phyloP scores from a whole-genome alignment of 2,797 vertebrate genomes.

The Adrianichthys oophorus region DNA sequence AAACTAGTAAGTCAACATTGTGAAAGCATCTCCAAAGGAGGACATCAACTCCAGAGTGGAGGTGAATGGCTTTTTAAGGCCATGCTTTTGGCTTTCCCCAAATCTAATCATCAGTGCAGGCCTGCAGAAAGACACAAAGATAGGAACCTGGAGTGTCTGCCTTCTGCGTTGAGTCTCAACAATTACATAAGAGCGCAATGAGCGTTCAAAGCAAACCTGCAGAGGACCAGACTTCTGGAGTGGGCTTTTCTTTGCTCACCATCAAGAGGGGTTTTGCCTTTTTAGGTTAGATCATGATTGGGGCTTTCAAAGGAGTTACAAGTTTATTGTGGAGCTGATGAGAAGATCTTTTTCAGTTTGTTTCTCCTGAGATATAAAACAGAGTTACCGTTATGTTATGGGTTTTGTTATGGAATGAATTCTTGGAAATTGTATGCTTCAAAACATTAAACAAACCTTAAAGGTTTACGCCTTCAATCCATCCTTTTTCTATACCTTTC shows the following conservation, averaged over 20 bases:
- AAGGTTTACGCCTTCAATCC: neutral
- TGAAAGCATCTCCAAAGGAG: slow-evolving; percentile 17
- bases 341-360: slow-evolving; percentile 22
- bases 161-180: slow-evolving; percentile 41
- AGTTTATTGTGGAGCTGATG: slow-evolving; percentile 27
- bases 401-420: slow-evolving; percentile 41
- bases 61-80: slow-evolving; percentile 48
- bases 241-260: slow-evolving; percentile 55
- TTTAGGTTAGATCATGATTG: slow-evolving; percentile 75
- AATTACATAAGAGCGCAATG: slow-evolving; percentile 60
- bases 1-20: slow-evolving; percentile 9
- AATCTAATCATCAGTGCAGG: slow-evolving; percentile 21
- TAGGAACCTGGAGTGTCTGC: slow-evolving; percentile 18
- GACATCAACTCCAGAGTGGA: slow-evolving; percentile 29
- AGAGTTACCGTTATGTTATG: slow-evolving; percentile 47
- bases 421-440: neutral
- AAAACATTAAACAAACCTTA: neutral
- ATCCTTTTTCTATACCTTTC: too few species aligned
- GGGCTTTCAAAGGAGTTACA: slow-evolving; percentile 33
- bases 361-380: slow-evolving; percentile 35
- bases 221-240: slow-evolving; percentile 49
- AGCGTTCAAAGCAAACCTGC: slow-evolving; percentile 48
- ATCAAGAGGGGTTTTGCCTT: slow-evolving; percentile 69
- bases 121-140: slow-evolving; percentile 32
- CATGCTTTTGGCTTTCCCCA: slow-evolving; percentile 30